Evolutionary conservation across 2,113 vertebrate species (phyloP), one percentile per base, ranked within the genome.

Genomic region (Nibea coibor): DNA sequence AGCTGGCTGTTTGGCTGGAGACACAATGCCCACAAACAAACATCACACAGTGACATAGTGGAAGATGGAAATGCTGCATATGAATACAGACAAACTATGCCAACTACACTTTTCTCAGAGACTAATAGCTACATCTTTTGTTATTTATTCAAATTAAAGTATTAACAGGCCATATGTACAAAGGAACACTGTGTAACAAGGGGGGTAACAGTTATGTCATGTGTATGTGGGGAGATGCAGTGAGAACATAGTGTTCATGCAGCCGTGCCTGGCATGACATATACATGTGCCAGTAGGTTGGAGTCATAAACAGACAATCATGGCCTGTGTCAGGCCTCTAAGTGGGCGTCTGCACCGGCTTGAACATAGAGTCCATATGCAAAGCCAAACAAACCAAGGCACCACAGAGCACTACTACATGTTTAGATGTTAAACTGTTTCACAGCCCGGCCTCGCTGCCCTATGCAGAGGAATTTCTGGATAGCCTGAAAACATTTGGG

Each of bases 231-330:
- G n/a, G 22, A 45, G 45, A n/a, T 11, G 64, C 26, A 73, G 22
- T 22, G 65, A 74, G 76, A 73, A 84, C 87, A 89, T 45, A 69
- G 50, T 70, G 78, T 81, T 69, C 82, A 84, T 81, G 58, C 77
- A 87, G 69, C 67, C 53, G 83, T 75, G 88, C 71, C 75, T 84
- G 73, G 72, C 67, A 85, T 92, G 89, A 79, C 83, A 58, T 28
- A 83, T 56, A 31, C 78, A 57, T 88, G 84, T 86, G 65, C 26
- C 82, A 87, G 63, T 22, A 39, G 53, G 56, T 26, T 65, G 15
- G 54, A 77, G 79, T 47, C 22, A 45, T 91, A 87, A 93, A 88
- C 90, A 39, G 70, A 93, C 89, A 93, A 91, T 91, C 57, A 76
- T 20, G 11, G 70, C 20, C 79, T 89, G 83, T 92, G 81, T 86